Evolutionary conservation across 2,888 invertebrate species (phyloP).

Genomic region (Sesia apiformis): DNA sequence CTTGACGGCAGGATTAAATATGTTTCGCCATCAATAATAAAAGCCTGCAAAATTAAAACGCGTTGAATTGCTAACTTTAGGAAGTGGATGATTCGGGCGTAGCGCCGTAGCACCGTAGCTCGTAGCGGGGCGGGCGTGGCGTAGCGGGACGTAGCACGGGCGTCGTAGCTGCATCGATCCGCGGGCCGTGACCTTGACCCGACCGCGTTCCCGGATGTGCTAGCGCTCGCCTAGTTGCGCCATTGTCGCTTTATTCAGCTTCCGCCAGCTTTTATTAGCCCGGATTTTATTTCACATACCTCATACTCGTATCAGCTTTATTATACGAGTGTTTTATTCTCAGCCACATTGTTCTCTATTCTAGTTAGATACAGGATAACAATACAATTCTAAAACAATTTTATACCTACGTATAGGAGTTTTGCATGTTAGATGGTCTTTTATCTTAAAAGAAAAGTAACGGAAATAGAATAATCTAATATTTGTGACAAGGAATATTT

Average conservation of each 20-base stretch:
- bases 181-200: conserved; percentile 78
- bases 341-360: background rate
- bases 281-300: conserved; percentile 37
- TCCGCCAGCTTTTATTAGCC: conserved; percentile 54
- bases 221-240: conserved; percentile 53
- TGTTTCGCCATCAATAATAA: background rate
- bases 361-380: background rate
- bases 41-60: background rate
- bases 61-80: background rate
- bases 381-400: too few relatives aligned
- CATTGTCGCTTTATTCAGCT: conserved; percentile 55
- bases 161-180: conserved; percentile 77
- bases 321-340: background rate
- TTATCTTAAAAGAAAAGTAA: too few relatives aligned
- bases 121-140: conserved; percentile 21
- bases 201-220: conserved; percentile 72
- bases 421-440: too few relatives aligned
- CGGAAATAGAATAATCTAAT: too few relatives aligned
- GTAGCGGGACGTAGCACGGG: conserved; percentile 36
- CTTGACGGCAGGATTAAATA: background rate
- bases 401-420: too few relatives aligned
- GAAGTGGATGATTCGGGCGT: conserved; percentile 21
- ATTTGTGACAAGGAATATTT: too few relatives aligned
- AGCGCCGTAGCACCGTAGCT: conserved; percentile 17
- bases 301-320: conserved; percentile 10